These are phyloP conservation scores for Gallinago paraguaiae DNA, from an alignment of 2,113 vertebrate genomes.

Conservation along the genomic window DNA sequence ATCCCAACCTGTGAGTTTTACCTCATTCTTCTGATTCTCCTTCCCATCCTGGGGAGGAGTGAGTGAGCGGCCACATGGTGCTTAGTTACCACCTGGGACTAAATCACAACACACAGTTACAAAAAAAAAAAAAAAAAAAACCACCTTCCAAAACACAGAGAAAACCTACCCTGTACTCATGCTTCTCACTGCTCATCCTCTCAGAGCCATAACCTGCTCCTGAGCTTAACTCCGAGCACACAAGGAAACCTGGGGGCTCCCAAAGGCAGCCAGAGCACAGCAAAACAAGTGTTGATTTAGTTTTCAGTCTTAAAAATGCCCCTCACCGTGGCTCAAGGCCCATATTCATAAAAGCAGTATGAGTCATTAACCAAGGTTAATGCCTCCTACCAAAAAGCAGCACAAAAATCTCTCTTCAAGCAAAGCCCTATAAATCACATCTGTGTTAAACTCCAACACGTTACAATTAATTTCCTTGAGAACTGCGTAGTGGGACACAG, in stretches of 20 bases:
- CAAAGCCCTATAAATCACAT: neutral
- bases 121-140: neutral
- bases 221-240: neutral
- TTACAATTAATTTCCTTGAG: neutral
- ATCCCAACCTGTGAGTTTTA: neutral
- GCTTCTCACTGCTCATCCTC: neutral
- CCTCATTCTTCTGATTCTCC: neutral
- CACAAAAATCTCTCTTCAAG: neutral
- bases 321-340: neutral
- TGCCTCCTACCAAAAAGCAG: neutral
- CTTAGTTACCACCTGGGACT: neutral
- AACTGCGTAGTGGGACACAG: neutral
- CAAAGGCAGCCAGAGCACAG: neutral
- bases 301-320: neutral
- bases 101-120: neutral
- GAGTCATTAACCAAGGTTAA: neutral
- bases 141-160: neutral
- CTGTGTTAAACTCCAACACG: too few relatives aligned
- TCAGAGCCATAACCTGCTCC: neutral
- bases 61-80: neutral
- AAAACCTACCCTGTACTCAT: neutral
- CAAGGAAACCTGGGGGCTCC: neutral
- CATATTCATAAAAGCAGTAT: neutral
- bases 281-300: neutral
- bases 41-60: neutral